A percentile compares a stretch with the other conserved stretches of the same genome.
These are phyloP conservation scores for Apis cerana DNA, from an alignment of 1,140 invertebrate species.

Conservation along the genomic window DNA sequence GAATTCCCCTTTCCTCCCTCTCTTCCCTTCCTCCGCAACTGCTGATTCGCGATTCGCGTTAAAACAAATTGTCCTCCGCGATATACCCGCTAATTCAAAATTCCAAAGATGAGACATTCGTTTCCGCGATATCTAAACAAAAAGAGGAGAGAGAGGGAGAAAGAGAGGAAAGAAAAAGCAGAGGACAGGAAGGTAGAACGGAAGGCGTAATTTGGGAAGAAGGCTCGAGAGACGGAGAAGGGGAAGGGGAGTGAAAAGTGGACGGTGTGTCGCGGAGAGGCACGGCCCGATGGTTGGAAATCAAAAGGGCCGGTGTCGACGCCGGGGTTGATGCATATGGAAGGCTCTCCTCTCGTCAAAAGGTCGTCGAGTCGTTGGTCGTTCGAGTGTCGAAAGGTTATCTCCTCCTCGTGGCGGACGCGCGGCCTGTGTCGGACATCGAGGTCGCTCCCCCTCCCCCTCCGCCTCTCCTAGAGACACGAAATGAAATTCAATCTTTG, in stretches of 20 bases:
- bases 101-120: too few relatives aligned
- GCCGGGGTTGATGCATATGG: slow-evolving; percentile 74
- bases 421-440: slow-evolving; percentile 57
- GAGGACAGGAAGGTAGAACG: too few relatives aligned
- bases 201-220: too few relatives aligned
- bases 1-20: background rate
- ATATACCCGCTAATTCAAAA: too few relatives aligned
- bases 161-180: too few relatives aligned
- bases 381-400: slow-evolving; percentile 69
- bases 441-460: slow-evolving; percentile 6
- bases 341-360: slow-evolving; percentile 60
- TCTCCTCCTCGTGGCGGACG: slow-evolving; percentile 58
- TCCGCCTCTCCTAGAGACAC: slow-evolving; percentile 43
- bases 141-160: too few relatives aligned
- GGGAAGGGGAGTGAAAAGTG: background rate
- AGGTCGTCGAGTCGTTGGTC: slow-evolving; percentile 62
- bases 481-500: slow-evolving; percentile 78
- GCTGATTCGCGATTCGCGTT: background rate
- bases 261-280: background rate
- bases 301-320: slow-evolving; percentile 67
- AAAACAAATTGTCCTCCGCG: too few relatives aligned
- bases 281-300: slow-evolving; percentile 47
- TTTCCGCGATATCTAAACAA: too few relatives aligned
- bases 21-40: background rate
- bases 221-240: too few relatives aligned